Conservation (phyloP, 2,888 invertebrate species). For the Cetonia aurata region DNA sequence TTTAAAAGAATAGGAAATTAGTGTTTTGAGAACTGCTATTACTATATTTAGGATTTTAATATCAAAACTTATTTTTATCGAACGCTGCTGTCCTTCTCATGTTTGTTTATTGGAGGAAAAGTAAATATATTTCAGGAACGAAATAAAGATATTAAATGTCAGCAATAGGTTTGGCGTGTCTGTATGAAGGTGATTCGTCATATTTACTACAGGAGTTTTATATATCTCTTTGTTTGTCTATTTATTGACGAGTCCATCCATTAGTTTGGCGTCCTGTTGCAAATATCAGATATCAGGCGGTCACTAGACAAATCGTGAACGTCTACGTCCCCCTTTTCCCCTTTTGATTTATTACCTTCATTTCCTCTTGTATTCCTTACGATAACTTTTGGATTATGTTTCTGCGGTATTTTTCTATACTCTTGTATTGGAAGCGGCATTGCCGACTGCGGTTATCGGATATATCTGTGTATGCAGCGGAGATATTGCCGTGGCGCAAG, state of each 20-base stretch:
- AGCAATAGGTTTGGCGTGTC: conserved; percentile 20
- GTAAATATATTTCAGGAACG: background rate
- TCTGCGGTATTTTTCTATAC: conserved; percentile 39
- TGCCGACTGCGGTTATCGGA: conserved; percentile 22
- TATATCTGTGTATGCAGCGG: conserved; percentile 2
- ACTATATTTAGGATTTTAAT: too few relatives aligned
- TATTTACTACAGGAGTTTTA: conserved; percentile 45
- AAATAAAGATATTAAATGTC: conserved; percentile 26
- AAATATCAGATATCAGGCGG: conserved; percentile 66
- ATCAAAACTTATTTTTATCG: too few relatives aligned
- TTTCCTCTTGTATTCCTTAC: conserved; percentile 57
- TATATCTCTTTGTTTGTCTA: conserved; percentile 55
- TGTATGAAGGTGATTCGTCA: conserved; percentile 50
- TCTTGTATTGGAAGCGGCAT: conserved; percentile 12
- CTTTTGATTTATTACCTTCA: conserved; percentile 67
- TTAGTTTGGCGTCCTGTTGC: conserved; percentile 63
- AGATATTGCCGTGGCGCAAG: background rate
- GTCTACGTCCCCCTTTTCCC: conserved; percentile 51
- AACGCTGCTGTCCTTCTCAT: too few relatives aligned
- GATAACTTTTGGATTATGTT: conserved; percentile 45
- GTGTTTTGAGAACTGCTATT: too few relatives aligned
- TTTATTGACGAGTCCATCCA: conserved; percentile 65
- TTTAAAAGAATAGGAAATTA: too few relatives aligned
- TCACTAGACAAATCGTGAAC: conserved; percentile 64
- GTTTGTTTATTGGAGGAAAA: too few relatives aligned